These are phyloP conservation scores for Poeciliopsis presidionis DNA, from an alignment of 2,797 vertebrate species.

Conservation along the genomic window DNA sequence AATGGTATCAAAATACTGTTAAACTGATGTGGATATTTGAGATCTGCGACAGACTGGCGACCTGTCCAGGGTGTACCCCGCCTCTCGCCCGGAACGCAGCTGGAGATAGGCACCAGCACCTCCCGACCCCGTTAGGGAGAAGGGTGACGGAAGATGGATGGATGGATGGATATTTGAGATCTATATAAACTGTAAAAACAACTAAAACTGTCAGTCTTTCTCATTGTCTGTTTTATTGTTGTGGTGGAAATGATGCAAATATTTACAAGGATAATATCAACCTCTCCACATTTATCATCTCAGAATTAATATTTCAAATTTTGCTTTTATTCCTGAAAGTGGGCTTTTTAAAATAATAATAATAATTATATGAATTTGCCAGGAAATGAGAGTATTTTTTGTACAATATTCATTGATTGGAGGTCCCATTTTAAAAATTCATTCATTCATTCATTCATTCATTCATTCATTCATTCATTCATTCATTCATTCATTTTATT, in stretches of 20 bases:
- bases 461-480: too few species aligned
- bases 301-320: not conserved
- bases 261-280: not conserved
- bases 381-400: not conserved
- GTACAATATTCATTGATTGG: not conserved
- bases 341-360: not conserved
- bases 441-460: not conserved
- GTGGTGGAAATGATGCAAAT: not conserved
- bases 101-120: too few species aligned
- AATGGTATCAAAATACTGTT: not conserved
- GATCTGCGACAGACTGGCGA: too few species aligned
- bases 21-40: not conserved
- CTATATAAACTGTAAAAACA: not conserved
- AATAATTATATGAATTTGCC: not conserved
- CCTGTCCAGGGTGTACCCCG: too few species aligned
- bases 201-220: not conserved
- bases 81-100: too few species aligned
- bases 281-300: not conserved
- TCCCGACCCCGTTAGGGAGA: too few species aligned
- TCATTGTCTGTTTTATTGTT: slow-evolving; percentile 11
- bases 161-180: slow-evolving; percentile 3
- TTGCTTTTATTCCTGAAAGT: not conserved
- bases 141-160: too few species aligned
- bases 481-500: not conserved
- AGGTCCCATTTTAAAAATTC: not conserved